Base-by-base conservation (phyloP, 2,888 invertebrate species). In the Antitype chi region DNA sequence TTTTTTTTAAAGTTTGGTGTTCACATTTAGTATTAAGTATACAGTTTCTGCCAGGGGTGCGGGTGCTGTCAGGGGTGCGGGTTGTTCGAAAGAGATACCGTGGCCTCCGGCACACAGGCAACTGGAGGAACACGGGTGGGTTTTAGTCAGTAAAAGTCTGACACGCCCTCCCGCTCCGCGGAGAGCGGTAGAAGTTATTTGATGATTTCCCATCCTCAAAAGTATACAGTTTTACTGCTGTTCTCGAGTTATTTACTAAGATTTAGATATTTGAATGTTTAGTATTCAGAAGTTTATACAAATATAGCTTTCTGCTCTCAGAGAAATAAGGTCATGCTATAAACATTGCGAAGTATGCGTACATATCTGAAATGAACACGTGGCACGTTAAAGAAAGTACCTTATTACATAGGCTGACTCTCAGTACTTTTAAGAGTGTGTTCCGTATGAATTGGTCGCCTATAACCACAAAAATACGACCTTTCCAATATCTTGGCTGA, bases 311-410 rank as follows among this genome's bases (percentile, higher is more conserved):
- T 75, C 69, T 75, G 74, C 69, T 84, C 68, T 70, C 67, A 70
- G 73, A 71, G 66, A 78, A 84, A 82, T 76, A 82, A 84, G 84
- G 84, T 74, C 85, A 74, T 62, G 73, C 25, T 71, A 66, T 72
- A 74, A 84, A 82, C 63, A 78, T 76, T 69, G 66, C 68, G 62
- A 59, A 69, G 72, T 55, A 71, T 85, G 70, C 72, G 70, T 84
- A 78, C 74, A 85, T 84, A 67, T 81, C 85, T 81, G 72, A 85
- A 70, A 81, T 47, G 78, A 77, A 72, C 85, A 85, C 74, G 82
- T 70, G 28, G 20, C 23, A 49, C 55, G 66, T 70, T 57, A 76
- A 53, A 76, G 63, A 68, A 68, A 69, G 76, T 75, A 57, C 13
- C 38, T 59, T 43, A 25, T 32, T 82, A 69, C 63, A 67, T 15